phyloP scores from a whole-genome alignment of 1,140 invertebrate genomes.

The Sarcophaga peregrina region DNA sequence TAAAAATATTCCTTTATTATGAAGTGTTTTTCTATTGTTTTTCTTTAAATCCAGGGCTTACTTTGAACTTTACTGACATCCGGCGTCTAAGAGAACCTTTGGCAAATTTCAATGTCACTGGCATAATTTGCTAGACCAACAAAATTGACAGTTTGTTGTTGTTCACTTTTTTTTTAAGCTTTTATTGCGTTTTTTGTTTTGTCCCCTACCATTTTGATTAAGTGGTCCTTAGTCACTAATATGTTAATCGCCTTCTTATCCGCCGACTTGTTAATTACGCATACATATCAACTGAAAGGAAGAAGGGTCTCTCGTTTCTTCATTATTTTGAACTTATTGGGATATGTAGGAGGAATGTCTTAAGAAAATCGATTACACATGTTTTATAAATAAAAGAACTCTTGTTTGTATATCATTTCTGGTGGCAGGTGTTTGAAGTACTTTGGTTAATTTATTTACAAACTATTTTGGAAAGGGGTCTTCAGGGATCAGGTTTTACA shows the following conservation, averaged over 20 bases:
- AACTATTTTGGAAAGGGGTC: no score
- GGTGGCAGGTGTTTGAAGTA: no score
- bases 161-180: neutral
- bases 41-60: constrained; percentile 5
- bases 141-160: constrained; percentile 12
- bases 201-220: neutral
- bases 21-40: neutral
- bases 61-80: constrained; percentile 16
- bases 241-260: constrained; percentile 19
- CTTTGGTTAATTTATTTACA: no score
- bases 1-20: constrained; percentile 12
- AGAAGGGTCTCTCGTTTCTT: no score
- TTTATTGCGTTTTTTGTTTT: neutral
- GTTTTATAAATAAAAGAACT: constrained; percentile 4
- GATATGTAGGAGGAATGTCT: neutral
- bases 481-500: no score
- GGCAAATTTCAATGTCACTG: constrained; percentile 35
- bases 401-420: no score
- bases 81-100: neutral
- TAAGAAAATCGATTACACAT: constrained; percentile 25
- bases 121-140: constrained; percentile 29
- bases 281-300: no score
- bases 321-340: no score
- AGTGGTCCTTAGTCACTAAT: neutral
- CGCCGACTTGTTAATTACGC: no score